Evolutionary conservation across 2,797 vertebrate species (phyloP).

Genomic region (Pseudocheirus occidentalis): DNA sequence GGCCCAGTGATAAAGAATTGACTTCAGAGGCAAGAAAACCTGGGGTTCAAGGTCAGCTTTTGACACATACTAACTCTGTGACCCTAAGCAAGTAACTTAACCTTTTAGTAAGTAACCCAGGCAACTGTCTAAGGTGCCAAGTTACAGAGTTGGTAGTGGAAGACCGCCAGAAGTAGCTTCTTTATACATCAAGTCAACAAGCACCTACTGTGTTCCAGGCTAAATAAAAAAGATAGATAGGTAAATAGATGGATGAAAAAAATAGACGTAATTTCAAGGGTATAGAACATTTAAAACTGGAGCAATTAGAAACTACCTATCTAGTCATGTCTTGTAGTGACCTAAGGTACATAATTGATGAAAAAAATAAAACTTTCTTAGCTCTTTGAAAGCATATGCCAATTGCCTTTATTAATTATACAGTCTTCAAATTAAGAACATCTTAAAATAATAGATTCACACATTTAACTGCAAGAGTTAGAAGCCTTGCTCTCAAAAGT

Average conservation of each 20-base stretch:
- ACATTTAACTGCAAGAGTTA: background rate
- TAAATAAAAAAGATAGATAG: background rate
- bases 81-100: background rate
- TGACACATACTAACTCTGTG: background rate
- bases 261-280: background rate
- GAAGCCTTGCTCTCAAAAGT: background rate
- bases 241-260: background rate
- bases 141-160: background rate
- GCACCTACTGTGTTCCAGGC: background rate
- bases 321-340: background rate
- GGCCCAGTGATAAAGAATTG: background rate
- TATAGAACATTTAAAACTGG: background rate
- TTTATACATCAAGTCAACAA: background rate
- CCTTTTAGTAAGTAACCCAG: background rate
- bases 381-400: constrained; percentile 10
- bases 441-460: background rate
- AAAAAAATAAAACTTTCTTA: background rate
- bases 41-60: background rate
- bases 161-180: background rate
- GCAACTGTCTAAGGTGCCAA: background rate
- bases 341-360: background rate
- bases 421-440: background rate
- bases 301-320: background rate
- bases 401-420: background rate
- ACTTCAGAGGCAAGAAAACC: background rate